Evolutionary conservation across 2,888 invertebrate genomes (phyloP).

Genomic region (Rhimphoctona megacephalus): DNA sequence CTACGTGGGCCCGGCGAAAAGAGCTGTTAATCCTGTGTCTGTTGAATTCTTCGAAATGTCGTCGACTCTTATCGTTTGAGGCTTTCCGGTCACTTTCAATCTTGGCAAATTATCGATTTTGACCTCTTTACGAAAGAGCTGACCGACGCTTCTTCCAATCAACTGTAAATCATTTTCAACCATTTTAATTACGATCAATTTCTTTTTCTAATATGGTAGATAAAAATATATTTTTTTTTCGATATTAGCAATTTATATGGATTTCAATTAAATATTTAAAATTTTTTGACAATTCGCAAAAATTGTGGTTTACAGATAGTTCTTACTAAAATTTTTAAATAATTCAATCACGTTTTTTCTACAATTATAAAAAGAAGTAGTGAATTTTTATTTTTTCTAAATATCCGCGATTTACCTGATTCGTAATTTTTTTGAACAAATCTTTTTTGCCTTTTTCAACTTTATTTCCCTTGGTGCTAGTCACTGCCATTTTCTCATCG

Average conservation of each 20-base stretch:
- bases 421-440: slow-evolving; percentile 94
- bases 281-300: neutral
- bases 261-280: neutral
- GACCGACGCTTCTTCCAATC: slow-evolving; percentile 94
- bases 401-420: slow-evolving; percentile 86
- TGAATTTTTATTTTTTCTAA: neutral
- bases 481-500: slow-evolving; percentile 92
- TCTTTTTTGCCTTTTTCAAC: slow-evolving; percentile 96
- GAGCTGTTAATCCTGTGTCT: slow-evolving; percentile 81
- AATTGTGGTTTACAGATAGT: no score
- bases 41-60: slow-evolving; percentile 80
- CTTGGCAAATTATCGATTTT: slow-evolving; percentile 94
- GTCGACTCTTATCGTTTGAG: slow-evolving; percentile 79
- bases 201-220: neutral
- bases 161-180: slow-evolving; percentile 85
- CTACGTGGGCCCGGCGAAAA: slow-evolving; percentile 84
- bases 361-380: neutral
- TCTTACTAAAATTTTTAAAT: neutral
- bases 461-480: slow-evolving; percentile 90
- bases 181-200: neutral
- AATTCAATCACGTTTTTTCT: neutral
- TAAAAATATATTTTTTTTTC: neutral
- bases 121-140: slow-evolving; percentile 94
- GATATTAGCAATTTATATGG: neutral
- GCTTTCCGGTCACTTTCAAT: slow-evolving; percentile 85